Evolutionary conservation across 2,797 vertebrate genomes (phyloP).

Genomic region (Perodicticus potto): DNA sequence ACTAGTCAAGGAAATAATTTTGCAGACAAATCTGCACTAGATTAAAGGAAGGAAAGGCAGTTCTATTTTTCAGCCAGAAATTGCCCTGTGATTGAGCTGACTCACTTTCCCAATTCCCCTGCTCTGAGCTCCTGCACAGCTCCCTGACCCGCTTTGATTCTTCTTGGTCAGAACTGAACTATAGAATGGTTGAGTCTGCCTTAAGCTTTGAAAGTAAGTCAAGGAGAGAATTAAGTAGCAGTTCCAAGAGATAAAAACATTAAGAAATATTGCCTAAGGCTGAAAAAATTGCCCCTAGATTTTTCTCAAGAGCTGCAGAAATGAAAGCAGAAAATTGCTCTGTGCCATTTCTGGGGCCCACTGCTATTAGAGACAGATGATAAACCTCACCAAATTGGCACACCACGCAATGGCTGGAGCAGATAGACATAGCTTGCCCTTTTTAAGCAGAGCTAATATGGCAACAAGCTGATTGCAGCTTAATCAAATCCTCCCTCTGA

Average conservation of each 20-base stretch:
- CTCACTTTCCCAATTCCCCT: background rate
- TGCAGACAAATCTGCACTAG: background rate
- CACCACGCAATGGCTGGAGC: conserved; percentile 77
- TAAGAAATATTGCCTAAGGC: conserved; percentile 80
- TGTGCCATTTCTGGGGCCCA: conserved; percentile 82
- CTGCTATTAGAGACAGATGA: conserved; percentile 84
- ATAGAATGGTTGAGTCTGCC: background rate
- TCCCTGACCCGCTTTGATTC: background rate
- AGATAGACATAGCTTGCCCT: conserved; percentile 74
- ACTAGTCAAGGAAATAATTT: conserved; percentile 5
- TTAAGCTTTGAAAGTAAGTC: conserved; percentile 69
- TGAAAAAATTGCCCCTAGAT: conserved; percentile 81
- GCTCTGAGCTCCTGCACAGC: background rate
- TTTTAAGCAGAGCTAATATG: conserved; percentile 81
- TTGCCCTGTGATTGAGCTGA: background rate
- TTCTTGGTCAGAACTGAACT: background rate
- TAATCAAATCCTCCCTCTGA: conserved; percentile 79
- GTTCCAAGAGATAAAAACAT: conserved; percentile 83
- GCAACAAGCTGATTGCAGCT: conserved; percentile 84
- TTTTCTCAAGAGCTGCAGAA: conserved; percentile 83
- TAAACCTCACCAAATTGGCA: conserved; percentile 71
- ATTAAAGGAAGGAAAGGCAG: background rate
- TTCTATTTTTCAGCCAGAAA: background rate
- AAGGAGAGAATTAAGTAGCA: conserved; percentile 81
- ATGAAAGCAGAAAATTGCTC: conserved; percentile 83